Evolutionary conservation across 2,113 vertebrate species (phyloP).

Genomic region (Andinoacara biseriatus): DNA sequence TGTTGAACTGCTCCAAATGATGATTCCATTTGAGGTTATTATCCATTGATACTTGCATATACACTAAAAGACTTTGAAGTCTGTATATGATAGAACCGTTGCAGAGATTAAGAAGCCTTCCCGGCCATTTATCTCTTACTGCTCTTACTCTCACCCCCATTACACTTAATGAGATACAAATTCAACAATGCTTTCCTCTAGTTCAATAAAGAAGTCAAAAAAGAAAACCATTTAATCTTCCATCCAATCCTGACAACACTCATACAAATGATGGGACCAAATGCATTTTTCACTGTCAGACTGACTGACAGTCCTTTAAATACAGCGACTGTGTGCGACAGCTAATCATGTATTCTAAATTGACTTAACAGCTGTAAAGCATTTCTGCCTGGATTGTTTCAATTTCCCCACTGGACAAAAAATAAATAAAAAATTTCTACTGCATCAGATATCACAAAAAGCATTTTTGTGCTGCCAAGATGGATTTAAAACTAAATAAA

Average conservation of each 20-base stretch:
- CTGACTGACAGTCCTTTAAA: conserved; percentile 49
- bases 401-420: conserved; percentile 31
- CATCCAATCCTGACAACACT: background rate
- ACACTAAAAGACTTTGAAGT: background rate
- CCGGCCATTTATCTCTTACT: background rate
- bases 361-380: conserved; percentile 23
- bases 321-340: conserved; percentile 27
- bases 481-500: conserved; percentile 22
- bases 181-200: background rate
- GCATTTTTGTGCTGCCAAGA: background rate
- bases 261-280: conserved; percentile 7
- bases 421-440: background rate
- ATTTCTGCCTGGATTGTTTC: conserved; percentile 24
- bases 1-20: background rate
- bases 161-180: conserved; percentile 3
- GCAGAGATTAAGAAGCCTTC: background rate
- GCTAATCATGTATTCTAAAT: conserved; percentile 56
- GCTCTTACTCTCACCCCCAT: background rate
- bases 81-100: background rate
- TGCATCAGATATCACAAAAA: conserved; percentile 32
- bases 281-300: conserved; percentile 40
- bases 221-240: conserved; percentile 29
- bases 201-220: conserved; percentile 20
- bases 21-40: background rate
- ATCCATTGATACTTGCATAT: background rate